These are phyloP conservation scores for Phragmatobia fuliginosa DNA, from an alignment of 2,888 invertebrate genomes.

Conservation along the genomic window DNA sequence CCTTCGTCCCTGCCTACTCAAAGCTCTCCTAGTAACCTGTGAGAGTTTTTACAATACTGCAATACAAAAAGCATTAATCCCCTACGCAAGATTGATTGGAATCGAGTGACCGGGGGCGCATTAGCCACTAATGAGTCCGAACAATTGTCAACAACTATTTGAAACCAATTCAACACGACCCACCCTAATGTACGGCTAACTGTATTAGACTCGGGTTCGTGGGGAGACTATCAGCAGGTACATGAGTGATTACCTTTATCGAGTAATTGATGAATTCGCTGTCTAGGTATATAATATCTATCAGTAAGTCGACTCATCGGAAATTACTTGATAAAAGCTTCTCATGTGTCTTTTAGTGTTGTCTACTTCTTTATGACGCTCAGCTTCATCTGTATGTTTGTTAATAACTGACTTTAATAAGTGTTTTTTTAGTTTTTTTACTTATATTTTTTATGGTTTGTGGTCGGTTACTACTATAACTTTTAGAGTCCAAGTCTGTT, in stretches of 20 bases:
- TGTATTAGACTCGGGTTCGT: not conserved
- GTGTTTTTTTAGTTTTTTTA: no score
- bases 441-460: not conserved
- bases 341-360: not conserved
- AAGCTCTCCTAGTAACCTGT: not conserved
- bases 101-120: constrained; percentile 28
- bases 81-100: constrained; percentile 37
- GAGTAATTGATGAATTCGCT: not conserved
- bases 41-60: not conserved
- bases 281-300: not conserved
- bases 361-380: not conserved
- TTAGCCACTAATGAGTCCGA: constrained; percentile 25
- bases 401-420: no score
- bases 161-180: constrained; percentile 22
- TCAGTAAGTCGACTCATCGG: not conserved
- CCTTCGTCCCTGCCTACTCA: no score
- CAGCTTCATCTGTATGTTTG: no score
- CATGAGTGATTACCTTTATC: constrained; percentile 1
- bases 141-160: constrained; percentile 13
- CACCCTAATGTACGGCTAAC: not conserved
- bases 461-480: not conserved
- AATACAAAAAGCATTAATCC: constrained; percentile 1
- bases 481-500: not conserved
- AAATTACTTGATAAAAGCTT: not conserved
- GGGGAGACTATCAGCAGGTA: not conserved